Conservation (phyloP, 2,888 invertebrate genomes). For the Dysmachus trigonus region DNA sequence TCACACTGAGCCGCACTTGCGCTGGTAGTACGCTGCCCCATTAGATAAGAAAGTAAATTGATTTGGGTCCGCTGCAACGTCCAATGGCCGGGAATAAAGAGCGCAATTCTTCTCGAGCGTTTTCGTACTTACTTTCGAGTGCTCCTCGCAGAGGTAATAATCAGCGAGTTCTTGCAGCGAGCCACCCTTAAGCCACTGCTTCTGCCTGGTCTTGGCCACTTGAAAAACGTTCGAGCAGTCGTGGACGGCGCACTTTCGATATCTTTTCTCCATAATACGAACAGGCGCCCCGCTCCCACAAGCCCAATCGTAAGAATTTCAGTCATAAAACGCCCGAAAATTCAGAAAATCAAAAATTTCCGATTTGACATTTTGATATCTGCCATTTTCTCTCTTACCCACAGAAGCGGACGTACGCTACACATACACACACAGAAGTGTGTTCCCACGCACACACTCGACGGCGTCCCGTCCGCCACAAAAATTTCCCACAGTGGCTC, state of each 20-base stretch:
- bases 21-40: not conserved
- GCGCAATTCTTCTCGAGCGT: not conserved
- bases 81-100: not conserved
- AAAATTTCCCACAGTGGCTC: conserved; percentile 28
- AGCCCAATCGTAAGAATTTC: not conserved
- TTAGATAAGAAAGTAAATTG: not conserved
- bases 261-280: conserved; percentile 3
- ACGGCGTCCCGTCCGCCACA: not conserved
- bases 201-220: not conserved
- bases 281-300: not conserved
- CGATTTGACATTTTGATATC: conserved; percentile 34
- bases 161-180: not conserved
- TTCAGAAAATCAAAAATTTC: not conserved
- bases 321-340: not conserved
- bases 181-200: not conserved
- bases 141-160: conserved; percentile 16
- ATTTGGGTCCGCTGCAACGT: not conserved
- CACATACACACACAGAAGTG: not conserved
- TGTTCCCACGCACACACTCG: not conserved
- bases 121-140: not conserved
- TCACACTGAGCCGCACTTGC: not conserved
- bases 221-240: not conserved
- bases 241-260: not conserved
- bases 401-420: not conserved
- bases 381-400: conserved; percentile 23